phyloP scores from a whole-genome alignment of 2,797 vertebrate species.

The Chelonia mydas region DNA sequence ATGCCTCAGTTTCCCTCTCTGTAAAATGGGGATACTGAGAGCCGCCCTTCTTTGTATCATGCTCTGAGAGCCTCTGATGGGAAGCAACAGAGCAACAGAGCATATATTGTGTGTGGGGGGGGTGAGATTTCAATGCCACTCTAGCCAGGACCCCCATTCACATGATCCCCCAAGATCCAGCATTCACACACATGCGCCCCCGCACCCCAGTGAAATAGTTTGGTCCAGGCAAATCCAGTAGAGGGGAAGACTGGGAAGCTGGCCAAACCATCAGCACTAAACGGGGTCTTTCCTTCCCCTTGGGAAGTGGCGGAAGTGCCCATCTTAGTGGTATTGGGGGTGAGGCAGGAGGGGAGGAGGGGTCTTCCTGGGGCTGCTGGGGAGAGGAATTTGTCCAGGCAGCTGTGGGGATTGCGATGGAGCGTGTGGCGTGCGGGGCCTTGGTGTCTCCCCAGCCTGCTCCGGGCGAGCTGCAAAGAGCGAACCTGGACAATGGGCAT shows the following conservation, averaged over 20 bases:
- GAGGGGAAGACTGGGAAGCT: background rate
- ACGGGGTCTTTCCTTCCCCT: background rate
- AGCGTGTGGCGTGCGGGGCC: background rate
- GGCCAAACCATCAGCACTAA: background rate
- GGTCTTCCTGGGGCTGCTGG: background rate
- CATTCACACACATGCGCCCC: no score
- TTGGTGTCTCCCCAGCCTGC: no score
- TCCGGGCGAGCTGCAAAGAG: background rate
- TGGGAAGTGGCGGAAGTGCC: no score
- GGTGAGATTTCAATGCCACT: background rate
- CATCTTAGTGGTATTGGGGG: background rate
- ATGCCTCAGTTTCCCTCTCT: background rate
- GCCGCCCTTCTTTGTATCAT: background rate
- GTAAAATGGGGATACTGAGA: background rate
- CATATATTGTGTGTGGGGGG: background rate
- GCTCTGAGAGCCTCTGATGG: background rate
- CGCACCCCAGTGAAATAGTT: background rate
- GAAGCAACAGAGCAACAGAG: background rate
- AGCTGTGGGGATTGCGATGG: background rate
- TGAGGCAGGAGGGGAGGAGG: background rate
- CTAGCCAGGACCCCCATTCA: background rate
- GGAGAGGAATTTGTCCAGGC: background rate
- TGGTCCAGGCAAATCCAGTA: background rate
- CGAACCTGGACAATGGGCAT: background rate
- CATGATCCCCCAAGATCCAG: no score